Evolutionary conservation across 2,888 invertebrate species (phyloP).

Genomic region (Andrena bicolor): DNA sequence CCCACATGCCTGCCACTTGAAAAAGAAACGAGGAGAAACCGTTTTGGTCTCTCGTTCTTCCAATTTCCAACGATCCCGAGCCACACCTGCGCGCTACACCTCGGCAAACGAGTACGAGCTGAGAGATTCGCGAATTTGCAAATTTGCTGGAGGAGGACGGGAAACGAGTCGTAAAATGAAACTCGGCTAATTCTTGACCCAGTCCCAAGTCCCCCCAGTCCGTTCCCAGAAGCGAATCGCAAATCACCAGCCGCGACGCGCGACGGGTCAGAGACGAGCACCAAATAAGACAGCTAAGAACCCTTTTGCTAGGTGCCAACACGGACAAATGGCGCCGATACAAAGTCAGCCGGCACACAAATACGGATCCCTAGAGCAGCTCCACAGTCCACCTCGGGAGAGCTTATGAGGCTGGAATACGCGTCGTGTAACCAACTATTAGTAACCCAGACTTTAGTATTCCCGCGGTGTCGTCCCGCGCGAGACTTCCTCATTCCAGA

Average conservation of each 20-base stretch:
- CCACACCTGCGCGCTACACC: not conserved
- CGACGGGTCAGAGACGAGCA: conserved; percentile 8
- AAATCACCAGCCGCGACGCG: conserved; percentile 25
- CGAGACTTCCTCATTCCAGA: conserved; percentile 83
- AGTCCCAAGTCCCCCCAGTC: conserved; percentile 22
- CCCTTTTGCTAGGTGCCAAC: conserved; percentile 25
- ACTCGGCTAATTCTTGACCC: conserved; percentile 44
- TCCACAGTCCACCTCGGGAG: conserved; percentile 62
- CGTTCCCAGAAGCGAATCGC: conserved; percentile 48
- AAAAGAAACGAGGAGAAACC: not conserved
- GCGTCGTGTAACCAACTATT: conserved; percentile 74
- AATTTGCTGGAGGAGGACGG: not conserved
- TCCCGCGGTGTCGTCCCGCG: conserved; percentile 78
- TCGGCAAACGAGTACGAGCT: not conserved
- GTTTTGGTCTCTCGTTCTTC: not conserved
- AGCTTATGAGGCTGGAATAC: conserved; percentile 74
- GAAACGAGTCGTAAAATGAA: conserved; percentile 7
- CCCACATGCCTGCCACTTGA: not conserved
- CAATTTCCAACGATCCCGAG: too few species aligned
- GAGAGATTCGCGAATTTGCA: not conserved
- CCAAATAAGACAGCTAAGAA: conserved; percentile 36
- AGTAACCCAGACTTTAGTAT: conserved; percentile 84
- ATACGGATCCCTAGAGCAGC: conserved; percentile 75
- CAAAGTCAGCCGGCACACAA: conserved; percentile 65
- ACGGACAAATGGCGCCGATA: conserved; percentile 57